phyloP scores from a whole-genome alignment of 2,113 vertebrate genomes.

The Phocoena phocoena region DNA sequence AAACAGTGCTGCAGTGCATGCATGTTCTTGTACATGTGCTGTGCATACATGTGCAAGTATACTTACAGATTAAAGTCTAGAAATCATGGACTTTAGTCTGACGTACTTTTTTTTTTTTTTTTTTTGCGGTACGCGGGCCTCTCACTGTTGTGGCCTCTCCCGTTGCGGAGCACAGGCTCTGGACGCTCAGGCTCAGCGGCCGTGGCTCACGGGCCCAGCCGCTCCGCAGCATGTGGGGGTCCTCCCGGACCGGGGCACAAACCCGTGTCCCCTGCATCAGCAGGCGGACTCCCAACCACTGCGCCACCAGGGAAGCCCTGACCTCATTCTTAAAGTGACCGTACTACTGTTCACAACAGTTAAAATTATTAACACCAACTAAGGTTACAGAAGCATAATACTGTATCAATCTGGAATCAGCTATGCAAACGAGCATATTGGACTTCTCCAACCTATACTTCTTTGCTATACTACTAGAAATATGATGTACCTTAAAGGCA shows the following conservation, averaged over 20 bases:
- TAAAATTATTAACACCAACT: slow-evolving; percentile 32
- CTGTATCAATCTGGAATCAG: not conserved
- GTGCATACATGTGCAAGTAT: not conserved
- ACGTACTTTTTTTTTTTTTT: not conserved
- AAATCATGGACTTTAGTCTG: not conserved
- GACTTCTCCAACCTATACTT: not conserved
- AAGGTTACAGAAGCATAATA: not conserved
- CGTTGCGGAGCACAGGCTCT: too few species aligned
- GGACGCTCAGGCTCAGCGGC: too few species aligned
- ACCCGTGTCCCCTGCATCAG: too few species aligned
- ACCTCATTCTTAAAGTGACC: not conserved
- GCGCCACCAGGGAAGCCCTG: not conserved
- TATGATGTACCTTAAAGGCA: not conserved
- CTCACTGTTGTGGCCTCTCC: too few species aligned
- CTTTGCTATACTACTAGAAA: not conserved
- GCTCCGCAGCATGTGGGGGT: too few species aligned
- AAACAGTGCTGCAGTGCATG: not conserved
- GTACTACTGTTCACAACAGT: not conserved
- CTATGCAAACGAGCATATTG: not conserved
- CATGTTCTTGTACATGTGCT: not conserved
- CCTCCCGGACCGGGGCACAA: too few species aligned
- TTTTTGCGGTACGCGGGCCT: too few species aligned
- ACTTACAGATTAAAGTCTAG: not conserved
- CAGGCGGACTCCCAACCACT: too few species aligned
- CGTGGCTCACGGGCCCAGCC: too few species aligned